Evolutionary conservation across 1,140 invertebrate genomes (phyloP), one percentile per base, ranked within the genome.

Genomic region (Ylistrum balloti): DNA sequence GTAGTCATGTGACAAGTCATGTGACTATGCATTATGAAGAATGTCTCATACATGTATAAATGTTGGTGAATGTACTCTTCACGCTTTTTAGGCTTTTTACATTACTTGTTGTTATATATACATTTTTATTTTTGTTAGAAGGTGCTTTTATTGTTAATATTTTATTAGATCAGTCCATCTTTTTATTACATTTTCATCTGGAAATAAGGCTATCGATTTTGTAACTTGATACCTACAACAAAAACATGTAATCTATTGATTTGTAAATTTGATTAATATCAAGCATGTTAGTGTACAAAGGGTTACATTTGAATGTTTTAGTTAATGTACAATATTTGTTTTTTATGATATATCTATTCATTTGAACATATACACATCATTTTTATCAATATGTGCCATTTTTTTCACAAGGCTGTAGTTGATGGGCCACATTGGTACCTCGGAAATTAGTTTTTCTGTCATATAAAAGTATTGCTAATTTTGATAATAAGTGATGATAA

Each of bases 81-180:
- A 74, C 56, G 56, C 56, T 74, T 74, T 45, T 74, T 74, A 74
- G 56, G 56, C 56, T 74, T 74, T 74, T 74, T 74, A 74, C 56
- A 74, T 74, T 28, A 74, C 56, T 74, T 74, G 56, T 74, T 74
- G 56, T 74, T 74, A 74, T 74, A 74, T 74, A 74, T 28, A 74
- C n/a, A 74, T 74, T 74, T 74, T 74, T 74, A 74, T 74, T 74
- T 74, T 74, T 74, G 56, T 74, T 74, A 74, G 56, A 74, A 74
- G 56, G 56, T 74, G 56, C 56, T 74, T 74, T 74, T 74, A 74
- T 74, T 74, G 56, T 74, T 74, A 74, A 74, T 74, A 74, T 74
- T n/a, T 74, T 74, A 74, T 74, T 74, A 74, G 35, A 38, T 38
- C 35, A 13, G 56, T 74, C 56, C 56, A 74, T 74, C 56, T 74